Percentiles rank a stretch among this genome's conserved stretches.
Conservation (phyloP, 2,797 vertebrate species). For the Sebastes matsubarae region DNA sequence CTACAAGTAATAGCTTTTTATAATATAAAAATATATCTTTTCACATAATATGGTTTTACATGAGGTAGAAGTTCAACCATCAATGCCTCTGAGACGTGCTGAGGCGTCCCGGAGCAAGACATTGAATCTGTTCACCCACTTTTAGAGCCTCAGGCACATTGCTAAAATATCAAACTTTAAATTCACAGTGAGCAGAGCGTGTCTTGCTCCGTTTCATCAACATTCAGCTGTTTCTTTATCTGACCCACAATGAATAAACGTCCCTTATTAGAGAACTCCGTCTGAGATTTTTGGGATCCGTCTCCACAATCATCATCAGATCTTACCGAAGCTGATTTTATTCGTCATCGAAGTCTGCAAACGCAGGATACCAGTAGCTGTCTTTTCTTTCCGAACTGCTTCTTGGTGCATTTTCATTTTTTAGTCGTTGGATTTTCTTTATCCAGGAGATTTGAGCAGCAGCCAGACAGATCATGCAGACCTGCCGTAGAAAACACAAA, state of each 20-base stretch:
- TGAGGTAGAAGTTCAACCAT: not conserved
- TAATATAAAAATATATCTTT: not conserved
- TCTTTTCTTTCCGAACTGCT: constrained; percentile 37
- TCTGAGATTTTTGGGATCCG: not conserved
- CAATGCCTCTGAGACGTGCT: not conserved
- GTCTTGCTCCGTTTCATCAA: not conserved
- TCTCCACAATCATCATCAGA: not conserved
- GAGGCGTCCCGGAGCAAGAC: not conserved
- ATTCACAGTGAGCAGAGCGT: not conserved
- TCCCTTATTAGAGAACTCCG: not conserved
- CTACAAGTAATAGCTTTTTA: not conserved
- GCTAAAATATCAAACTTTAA: not conserved
- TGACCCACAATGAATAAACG: not conserved
- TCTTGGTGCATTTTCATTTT: not conserved
- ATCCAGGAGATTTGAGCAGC: constrained; percentile 66
- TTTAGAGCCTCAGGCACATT: not conserved
- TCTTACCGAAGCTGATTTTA: constrained; percentile 13
- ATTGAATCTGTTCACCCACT: not conserved
- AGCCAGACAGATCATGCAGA: constrained; percentile 66
- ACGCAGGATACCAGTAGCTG: constrained; percentile 57
- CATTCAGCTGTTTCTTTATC: not conserved
- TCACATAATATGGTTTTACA: not conserved
- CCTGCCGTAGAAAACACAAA: constrained; percentile 29
- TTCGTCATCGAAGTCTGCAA: constrained; percentile 69
- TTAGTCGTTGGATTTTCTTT: constrained; percentile 19